Percentiles rank a stretch among this genome's conserved stretches.
Conservation (phyloP, 2,888 invertebrate genomes). For the Leptopilina myrica region DNA sequence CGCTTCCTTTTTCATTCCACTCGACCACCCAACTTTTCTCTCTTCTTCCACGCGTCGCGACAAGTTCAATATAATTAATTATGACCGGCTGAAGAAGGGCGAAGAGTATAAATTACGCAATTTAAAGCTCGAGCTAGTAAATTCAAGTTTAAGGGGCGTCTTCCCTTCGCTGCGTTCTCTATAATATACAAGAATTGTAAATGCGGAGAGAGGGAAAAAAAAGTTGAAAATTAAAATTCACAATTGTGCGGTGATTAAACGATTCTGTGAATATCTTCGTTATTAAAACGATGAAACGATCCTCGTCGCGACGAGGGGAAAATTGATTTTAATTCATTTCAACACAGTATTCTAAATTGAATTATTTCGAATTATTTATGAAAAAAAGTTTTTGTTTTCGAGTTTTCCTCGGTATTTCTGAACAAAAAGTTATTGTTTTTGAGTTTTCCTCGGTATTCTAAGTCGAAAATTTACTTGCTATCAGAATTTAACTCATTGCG, state of each 20-base stretch:
- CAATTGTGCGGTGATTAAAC: slow-evolving; percentile 33
- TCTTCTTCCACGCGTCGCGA: slow-evolving; percentile 42
- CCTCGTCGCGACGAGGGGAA: no score
- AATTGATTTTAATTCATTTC: no score
- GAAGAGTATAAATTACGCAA: slow-evolving; percentile 67
- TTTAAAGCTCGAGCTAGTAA: slow-evolving; percentile 63
- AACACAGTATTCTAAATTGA: no score
- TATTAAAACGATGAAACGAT: background rate
- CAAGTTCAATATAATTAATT: slow-evolving; percentile 65
- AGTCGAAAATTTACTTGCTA: no score
- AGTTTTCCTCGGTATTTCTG: no score
- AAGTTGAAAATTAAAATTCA: slow-evolving; percentile 27
- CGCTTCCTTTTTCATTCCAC: slow-evolving; percentile 46
- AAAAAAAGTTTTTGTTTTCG: no score
- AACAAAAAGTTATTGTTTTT: no score
- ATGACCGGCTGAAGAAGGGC: slow-evolving; percentile 58
- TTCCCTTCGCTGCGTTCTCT: background rate
- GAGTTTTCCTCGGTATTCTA: no score
- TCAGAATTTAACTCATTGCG: no score
- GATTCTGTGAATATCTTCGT: slow-evolving; percentile 19
- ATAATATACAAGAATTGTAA: background rate
- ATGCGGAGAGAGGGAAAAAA: background rate
- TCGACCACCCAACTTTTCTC: slow-evolving; percentile 35
- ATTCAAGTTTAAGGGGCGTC: slow-evolving; percentile 49
- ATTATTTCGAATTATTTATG: no score